Conservation (phyloP, 2,888 invertebrate species). For the Meloe dianella region DNA sequence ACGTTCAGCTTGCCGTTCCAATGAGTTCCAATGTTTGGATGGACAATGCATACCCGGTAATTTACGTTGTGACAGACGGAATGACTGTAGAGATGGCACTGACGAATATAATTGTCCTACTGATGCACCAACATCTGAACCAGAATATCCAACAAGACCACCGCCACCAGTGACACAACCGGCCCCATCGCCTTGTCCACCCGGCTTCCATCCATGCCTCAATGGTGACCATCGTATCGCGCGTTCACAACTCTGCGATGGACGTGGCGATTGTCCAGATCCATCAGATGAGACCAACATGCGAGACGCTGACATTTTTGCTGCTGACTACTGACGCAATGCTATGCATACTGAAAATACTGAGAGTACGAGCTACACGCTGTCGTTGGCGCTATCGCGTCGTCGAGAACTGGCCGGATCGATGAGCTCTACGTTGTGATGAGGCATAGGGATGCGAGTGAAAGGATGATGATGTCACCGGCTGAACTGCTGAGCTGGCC, state of each 20-base stretch:
- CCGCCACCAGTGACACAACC: constrained; percentile 35
- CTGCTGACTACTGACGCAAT: no score
- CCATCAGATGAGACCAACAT: constrained; percentile 75
- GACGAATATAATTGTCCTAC: constrained; percentile 65
- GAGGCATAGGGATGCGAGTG: no score
- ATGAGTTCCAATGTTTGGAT: constrained; percentile 73
- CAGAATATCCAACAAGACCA: constrained; percentile 30
- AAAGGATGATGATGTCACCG: no score
- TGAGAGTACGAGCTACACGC: no score
- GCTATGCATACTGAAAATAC: no score
- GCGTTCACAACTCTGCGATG: constrained; percentile 63
- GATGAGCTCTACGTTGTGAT: no score
- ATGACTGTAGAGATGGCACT: constrained; percentile 65
- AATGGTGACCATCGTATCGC: constrained; percentile 61
- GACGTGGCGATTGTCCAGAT: constrained; percentile 72
- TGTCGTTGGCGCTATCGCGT: no score
- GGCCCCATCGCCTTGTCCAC: constrained; percentile 51
- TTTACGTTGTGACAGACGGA: constrained; percentile 58
- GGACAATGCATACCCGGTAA: constrained; percentile 65
- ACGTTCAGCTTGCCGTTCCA: constrained; percentile 66
- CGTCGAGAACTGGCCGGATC: no score
- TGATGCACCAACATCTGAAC: constrained; percentile 54
- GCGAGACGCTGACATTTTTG: no score
- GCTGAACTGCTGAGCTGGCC: no score
- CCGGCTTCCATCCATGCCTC: constrained; percentile 59